A percentile compares a stretch with the other conserved stretches of the same genome.
Conservation (phyloP, 2,797 vertebrate genomes). For the Sebastes itinus region DNA sequence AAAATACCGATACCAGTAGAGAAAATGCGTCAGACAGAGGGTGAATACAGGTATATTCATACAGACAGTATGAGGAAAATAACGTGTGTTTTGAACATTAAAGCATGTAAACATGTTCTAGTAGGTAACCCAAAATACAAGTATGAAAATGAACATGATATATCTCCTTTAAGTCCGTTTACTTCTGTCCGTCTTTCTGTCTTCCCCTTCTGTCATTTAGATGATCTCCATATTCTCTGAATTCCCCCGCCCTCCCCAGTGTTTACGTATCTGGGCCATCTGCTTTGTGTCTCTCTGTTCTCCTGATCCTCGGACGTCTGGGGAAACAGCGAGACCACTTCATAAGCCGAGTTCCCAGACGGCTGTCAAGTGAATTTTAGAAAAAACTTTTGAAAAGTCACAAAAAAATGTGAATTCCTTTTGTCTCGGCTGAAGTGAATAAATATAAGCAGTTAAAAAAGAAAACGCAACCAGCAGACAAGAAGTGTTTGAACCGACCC, state of each 20-base stretch:
- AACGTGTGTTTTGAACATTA: too few relatives aligned
- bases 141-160: too few relatives aligned
- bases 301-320: neutral
- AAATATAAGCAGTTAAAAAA: constrained; percentile 5
- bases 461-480: neutral
- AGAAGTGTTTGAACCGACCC: constrained; percentile 19
- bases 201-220: neutral
- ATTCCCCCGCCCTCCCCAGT: neutral
- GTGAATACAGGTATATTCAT: too few relatives aligned
- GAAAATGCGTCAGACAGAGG: too few relatives aligned
- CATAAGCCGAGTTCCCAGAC: constrained; percentile 10
- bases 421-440: neutral
- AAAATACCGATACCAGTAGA: too few relatives aligned
- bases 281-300: constrained; percentile 2
- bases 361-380: constrained; percentile 14
- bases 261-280: constrained; percentile 38
- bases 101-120: too few relatives aligned
- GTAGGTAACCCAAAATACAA: too few relatives aligned
- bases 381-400: constrained; percentile 23
- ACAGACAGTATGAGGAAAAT: too few relatives aligned
- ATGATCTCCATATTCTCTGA: neutral
- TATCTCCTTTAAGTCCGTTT: neutral
- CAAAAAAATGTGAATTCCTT: constrained; percentile 24
- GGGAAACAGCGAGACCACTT: neutral
- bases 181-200: neutral